Evolutionary conservation across 1,140 invertebrate genomes (phyloP), one percentile per base, ranked within the genome.

Genomic region (Pogonomyrmex californicus): DNA sequence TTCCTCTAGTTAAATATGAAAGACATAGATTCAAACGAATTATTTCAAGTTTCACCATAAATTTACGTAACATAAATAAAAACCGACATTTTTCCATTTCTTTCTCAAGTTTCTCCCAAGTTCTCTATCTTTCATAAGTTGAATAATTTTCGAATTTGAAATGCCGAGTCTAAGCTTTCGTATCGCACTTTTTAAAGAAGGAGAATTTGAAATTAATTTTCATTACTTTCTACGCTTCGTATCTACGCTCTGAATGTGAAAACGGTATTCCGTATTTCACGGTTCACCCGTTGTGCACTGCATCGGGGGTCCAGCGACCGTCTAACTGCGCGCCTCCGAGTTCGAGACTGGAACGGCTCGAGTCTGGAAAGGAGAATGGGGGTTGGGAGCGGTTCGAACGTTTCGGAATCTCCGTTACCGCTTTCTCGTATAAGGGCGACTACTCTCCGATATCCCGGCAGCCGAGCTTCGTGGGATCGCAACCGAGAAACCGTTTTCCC

Each of bases 341-440:
- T 86, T 81, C 76, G 76, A 86, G 75, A 70, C 82, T 73, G 71
- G 65, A 85, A 85, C 65, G 86, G 73, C 71, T 85, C 73, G 82
- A 78, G 83, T 65, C 65, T 68, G 56, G 77, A 56, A 71, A 66
- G 60, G 73, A 63, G 73, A 62, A 54, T 14, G 77, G 66, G 65
- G 85, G 54, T 85, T 85, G 78, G 44, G 73, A 75, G 54, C 71
- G 73, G 51, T 86, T 88, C 87, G 87, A 88, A 79, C 87, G 87
- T 88, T 88, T 87, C 85, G 86, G 86, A 87, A 87, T 87, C 86
- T 87, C 73, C 82, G 86, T 75, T 87, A 60, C 82, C 56, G 54
- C 63, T 86, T 75, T 70, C 85, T 71, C 71, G 70, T 85, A 85
- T 82, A 85, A 87, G 86, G 82, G 82, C 56, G 83, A 86, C 73